A percentile compares a stretch with the other conserved stretches of the same genome.
Evolutionary conservation across 2,888 invertebrate species (phyloP).

Genomic region (Timema podura): DNA sequence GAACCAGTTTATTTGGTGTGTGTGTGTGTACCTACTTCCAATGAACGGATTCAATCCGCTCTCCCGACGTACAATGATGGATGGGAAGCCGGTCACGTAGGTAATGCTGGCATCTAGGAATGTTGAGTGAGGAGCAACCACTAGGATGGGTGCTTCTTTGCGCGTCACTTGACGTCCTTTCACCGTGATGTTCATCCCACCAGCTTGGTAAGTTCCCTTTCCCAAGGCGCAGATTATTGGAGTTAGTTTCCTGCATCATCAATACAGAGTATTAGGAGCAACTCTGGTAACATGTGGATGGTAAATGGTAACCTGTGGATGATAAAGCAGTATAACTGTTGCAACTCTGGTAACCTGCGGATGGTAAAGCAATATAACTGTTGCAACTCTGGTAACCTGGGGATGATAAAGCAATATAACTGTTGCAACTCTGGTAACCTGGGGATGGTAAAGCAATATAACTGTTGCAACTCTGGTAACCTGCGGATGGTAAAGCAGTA

Average conservation of each 20-base stretch:
- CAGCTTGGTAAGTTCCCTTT: slow-evolving; percentile 67
- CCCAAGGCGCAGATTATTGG: slow-evolving; percentile 69
- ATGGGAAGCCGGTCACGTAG: slow-evolving; percentile 76
- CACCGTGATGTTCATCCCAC: slow-evolving; percentile 72
- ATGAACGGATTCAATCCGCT: slow-evolving; percentile 76
- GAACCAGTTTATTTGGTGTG: slow-evolving; percentile 36
- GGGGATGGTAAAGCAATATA: too few relatives aligned
- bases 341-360: too few relatives aligned
- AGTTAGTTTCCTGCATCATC: slow-evolving; percentile 43
- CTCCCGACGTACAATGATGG: slow-evolving; percentile 78
- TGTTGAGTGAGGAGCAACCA: slow-evolving; percentile 84
- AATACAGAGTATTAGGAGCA: too few relatives aligned
- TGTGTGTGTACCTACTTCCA: slow-evolving; percentile 69
- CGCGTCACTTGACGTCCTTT: slow-evolving; percentile 72
- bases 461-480: too few relatives aligned
- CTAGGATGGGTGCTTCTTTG: slow-evolving; percentile 78
- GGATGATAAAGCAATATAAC: too few relatives aligned
- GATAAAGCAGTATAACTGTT: too few relatives aligned
- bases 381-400: too few relatives aligned
- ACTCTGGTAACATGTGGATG: too few relatives aligned
- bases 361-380: too few relatives aligned
- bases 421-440: too few relatives aligned
- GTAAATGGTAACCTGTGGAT: too few relatives aligned
- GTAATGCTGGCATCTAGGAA: slow-evolving; percentile 84
- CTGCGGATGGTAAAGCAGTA: too few relatives aligned